Conservation (phyloP, 2,113 vertebrate species). For the Rhea americana region DNA sequence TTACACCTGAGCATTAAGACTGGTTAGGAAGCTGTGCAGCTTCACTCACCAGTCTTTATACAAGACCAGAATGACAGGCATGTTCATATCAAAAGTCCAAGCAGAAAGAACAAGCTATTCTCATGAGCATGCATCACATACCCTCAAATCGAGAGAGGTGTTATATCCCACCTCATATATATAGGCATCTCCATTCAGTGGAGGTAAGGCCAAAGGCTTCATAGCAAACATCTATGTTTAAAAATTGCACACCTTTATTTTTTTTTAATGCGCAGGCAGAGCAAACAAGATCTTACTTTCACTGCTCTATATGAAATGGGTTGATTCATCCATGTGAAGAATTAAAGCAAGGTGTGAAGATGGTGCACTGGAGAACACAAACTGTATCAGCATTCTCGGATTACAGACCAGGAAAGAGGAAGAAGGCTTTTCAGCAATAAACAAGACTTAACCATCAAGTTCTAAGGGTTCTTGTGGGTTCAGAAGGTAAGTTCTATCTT, state of each 20-base stretch:
- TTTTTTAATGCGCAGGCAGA: not conserved
- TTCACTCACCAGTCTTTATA: not conserved
- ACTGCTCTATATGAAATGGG: not conserved
- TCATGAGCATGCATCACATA: rapidly evolving
- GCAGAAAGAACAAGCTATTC: not conserved
- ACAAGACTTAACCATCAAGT: not conserved
- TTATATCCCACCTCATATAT: not conserved
- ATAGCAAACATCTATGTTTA: not conserved
- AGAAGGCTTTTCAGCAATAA: not conserved
- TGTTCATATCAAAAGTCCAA: not conserved
- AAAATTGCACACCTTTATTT: not conserved
- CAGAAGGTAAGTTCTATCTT: not conserved
- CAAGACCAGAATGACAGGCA: not conserved
- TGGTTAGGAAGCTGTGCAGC: not conserved
- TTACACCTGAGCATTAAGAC: not conserved
- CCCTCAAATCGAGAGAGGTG: not conserved
- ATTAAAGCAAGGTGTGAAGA: not conserved
- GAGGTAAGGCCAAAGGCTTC: not conserved
- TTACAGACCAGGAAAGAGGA: not conserved
- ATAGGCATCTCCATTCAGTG: not conserved
- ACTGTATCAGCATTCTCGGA: not conserved
- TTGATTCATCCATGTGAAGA: not conserved
- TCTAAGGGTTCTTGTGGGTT: not conserved
- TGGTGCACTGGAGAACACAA: not conserved
- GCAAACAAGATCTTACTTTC: not conserved